Evolutionary conservation across 2,113 vertebrate genomes (phyloP).

Genomic region (Anoplopoma fimbria): DNA sequence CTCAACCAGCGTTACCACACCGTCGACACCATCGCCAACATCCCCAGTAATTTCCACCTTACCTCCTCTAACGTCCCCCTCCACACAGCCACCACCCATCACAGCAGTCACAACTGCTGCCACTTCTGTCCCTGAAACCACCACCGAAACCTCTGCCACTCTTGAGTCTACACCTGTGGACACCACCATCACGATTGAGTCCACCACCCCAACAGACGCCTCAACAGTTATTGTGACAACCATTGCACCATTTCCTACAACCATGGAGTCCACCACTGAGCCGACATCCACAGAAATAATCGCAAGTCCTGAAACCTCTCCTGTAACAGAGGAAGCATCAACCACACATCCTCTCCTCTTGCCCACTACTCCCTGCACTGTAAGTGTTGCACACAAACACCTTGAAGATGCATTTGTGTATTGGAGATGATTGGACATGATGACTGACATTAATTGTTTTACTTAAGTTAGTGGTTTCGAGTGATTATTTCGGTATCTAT

Average conservation of each 20-base stretch:
- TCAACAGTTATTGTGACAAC: conserved; percentile 53
- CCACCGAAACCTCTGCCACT: conserved; percentile 11
- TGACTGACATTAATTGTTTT: neutral
- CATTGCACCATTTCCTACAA: conserved; percentile 37
- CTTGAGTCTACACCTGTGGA: conserved; percentile 33
- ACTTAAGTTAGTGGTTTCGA: neutral
- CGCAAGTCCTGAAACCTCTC: conserved; percentile 60
- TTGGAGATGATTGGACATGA: neutral
- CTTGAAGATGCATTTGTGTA: neutral
- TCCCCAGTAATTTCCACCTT: conserved; percentile 30
- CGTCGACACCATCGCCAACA: conserved; percentile 4
- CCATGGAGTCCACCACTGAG: conserved; percentile 60
- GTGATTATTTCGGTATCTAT: neutral
- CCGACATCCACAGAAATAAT: conserved; percentile 51
- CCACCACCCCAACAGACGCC: conserved; percentile 46
- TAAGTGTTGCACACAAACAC: conserved; percentile 58
- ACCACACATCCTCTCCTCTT: conserved; percentile 70
- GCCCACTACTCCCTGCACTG: conserved; percentile 82
- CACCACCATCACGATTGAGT: conserved; percentile 18
- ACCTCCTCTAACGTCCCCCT: conserved; percentile 23
- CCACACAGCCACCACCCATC: conserved; percentile 39
- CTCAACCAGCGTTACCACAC: conserved; percentile 22
- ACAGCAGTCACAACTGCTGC: conserved; percentile 33
- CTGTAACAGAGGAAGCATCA: conserved; percentile 56
- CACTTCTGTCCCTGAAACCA: conserved; percentile 48